phyloP scores from a whole-genome alignment of 2,113 vertebrate species.

The Paraplagusia blochii region DNA sequence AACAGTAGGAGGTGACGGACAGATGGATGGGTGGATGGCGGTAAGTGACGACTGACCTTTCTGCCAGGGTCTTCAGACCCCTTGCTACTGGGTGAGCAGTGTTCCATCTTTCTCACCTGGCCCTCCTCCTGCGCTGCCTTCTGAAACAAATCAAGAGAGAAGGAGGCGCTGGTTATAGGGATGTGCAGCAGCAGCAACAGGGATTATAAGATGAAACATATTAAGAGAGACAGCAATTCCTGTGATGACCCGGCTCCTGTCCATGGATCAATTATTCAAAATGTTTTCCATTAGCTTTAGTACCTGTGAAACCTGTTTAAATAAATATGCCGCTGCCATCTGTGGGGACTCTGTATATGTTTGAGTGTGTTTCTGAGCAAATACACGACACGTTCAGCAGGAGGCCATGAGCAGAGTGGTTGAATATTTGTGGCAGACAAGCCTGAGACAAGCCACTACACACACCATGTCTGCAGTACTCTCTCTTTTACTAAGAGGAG shows the following conservation, averaged over 20 bases:
- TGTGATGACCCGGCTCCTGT: slow-evolving; percentile 7
- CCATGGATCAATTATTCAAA: slow-evolving; percentile 22
- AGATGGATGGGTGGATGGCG: slow-evolving; percentile 5
- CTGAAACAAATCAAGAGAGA: slow-evolving; percentile 46
- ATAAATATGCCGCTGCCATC: slow-evolving; percentile 24
- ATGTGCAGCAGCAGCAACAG: slow-evolving; percentile 11
- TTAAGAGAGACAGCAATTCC: slow-evolving; percentile 1
- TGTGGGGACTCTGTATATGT: neutral
- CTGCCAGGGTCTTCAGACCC: slow-evolving; percentile 57
- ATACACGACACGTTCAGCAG: slow-evolving; percentile 47
- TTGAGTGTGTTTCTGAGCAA: slow-evolving; percentile 18
- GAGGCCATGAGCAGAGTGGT: slow-evolving; percentile 48
- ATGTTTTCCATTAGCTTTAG: slow-evolving; percentile 33
- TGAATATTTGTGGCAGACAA: slow-evolving; percentile 58
- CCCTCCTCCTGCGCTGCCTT: slow-evolving; percentile 66
- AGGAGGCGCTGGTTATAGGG: neutral
- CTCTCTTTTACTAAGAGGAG: neutral
- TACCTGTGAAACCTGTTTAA: slow-evolving; percentile 15
- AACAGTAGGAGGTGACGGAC: slow-evolving; percentile 12
- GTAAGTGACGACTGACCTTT: slow-evolving; percentile 61
- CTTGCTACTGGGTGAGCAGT: slow-evolving; percentile 63
- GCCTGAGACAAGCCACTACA: slow-evolving; percentile 28
- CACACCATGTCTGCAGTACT: slow-evolving; percentile 18
- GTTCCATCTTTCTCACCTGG: slow-evolving; percentile 65
- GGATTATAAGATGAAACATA: slow-evolving; percentile 14